A percentile compares a stretch with the other conserved stretches of the same genome.
These are phyloP conservation scores for Acromyrmex echinatior DNA, from an alignment of 1,140 invertebrate genomes.

Conservation along the genomic window DNA sequence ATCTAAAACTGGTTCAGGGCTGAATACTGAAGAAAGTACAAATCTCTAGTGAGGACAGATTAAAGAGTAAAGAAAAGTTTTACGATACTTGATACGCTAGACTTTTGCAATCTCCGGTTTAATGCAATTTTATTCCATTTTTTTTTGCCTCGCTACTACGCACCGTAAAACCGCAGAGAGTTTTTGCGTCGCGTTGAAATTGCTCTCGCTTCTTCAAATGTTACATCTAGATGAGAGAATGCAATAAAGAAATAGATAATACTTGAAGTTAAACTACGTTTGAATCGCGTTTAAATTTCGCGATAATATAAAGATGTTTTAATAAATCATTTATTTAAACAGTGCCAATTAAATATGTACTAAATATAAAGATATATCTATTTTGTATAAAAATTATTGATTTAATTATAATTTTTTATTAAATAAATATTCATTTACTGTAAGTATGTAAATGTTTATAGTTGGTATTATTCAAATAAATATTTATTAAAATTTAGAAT, in stretches of 20 bases:
- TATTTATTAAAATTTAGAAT: no score
- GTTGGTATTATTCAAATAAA: no score
- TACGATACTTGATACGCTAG: neutral
- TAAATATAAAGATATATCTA: no score
- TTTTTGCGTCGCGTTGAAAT: neutral
- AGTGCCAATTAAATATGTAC: no score
- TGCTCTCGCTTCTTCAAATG: slow-evolving; percentile 21
- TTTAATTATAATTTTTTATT: no score
- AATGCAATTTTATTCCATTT: slow-evolving; percentile 31
- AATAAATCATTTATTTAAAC: no score
- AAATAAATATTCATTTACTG: no score
- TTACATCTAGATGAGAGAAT: neutral
- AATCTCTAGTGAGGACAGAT: neutral
- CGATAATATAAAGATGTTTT: neutral
- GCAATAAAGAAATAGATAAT: neutral
- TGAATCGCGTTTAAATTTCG: slow-evolving; percentile 2
- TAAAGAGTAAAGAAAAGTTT: neutral
- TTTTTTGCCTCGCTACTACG: neutral
- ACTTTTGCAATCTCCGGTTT: slow-evolving; percentile 2
- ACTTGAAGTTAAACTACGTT: neutral
- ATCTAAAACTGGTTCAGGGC: slow-evolving; percentile 1
- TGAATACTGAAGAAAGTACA: neutral
- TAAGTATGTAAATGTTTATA: no score
- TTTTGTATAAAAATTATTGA: no score
- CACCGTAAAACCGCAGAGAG: slow-evolving; percentile 20